These are phyloP conservation scores for Sebastes oblongus DNA, from an alignment of 2,797 vertebrate genomes.

Conservation along the genomic window DNA sequence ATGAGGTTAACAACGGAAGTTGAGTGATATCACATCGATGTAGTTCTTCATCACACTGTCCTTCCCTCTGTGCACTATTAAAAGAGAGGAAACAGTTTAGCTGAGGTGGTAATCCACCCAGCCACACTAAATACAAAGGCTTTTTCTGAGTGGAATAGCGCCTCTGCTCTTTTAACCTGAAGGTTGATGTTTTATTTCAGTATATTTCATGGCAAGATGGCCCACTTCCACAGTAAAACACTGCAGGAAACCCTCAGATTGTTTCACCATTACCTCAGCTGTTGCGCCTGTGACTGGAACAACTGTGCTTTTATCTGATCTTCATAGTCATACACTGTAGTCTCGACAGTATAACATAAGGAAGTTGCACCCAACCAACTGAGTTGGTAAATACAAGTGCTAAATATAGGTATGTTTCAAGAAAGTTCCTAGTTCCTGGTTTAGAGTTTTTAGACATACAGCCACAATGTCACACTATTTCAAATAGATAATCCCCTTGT, in stretches of 20 bases:
- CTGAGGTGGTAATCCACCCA: neutral
- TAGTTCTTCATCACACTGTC: neutral
- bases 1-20: neutral
- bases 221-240: neutral
- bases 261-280: constrained; percentile 2
- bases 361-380: constrained; percentile 18
- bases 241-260: neutral
- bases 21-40: neutral
- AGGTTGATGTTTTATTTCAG: neutral
- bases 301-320: neutral
- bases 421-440: constrained; percentile 15
- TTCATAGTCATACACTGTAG: neutral
- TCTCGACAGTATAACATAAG: neutral
- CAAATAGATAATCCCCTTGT: neutral
- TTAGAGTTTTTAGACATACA: neutral
- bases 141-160: neutral
- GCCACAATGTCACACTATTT: neutral
- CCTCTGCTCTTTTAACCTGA: neutral
- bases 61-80: neutral
- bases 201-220: neutral
- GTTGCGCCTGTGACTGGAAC: neutral
- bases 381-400: neutral
- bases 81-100: neutral
- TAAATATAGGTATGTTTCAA: neutral
- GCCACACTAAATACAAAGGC: neutral